Evolutionary conservation across 2,888 invertebrate species (phyloP), one percentile per base, ranked within the genome.

Genomic region (Pocota personata): DNA sequence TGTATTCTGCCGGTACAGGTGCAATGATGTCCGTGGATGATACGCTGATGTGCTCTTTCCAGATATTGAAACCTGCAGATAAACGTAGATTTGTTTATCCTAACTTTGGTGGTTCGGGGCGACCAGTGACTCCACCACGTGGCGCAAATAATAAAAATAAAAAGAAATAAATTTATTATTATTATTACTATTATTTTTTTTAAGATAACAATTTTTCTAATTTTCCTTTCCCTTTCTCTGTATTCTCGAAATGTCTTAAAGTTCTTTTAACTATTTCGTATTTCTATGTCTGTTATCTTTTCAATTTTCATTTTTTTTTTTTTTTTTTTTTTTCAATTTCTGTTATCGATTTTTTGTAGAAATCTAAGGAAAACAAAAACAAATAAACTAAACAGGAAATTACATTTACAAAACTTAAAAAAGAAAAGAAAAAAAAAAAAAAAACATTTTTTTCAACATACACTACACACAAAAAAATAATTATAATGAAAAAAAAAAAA

Each of bases 21-120:
- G 97, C 97, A 88, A 97, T 99, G 96, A 99, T 99, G 99, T 98
- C 98, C 35, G 99, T 99, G 87, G 99, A 99, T 94, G 99, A 99
- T 93, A 98, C 98, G 88, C 95, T 99, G 89, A 99, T 99, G 99
- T 99, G 99, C 95, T 99, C 99, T 93, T 99, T 99, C 95, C 96
- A 97, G 93, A 97, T 97, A 92, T 94, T 97, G 92, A 97, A 97
- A 94, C 99, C 99, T 91, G 99, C 99, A 84, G 99, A 99, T 94
- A 99, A 99, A 93, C 97, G 99, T 94, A 98, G 99, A 94, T 97
- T 97, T 93, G 96, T 97, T 89, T 98, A 99, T 93, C 97, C 97
- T 91, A 95, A 95, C 89, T 97, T 97, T 89, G 95, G 98, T 92
- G 98, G 97, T 93, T 96, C 98, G 91, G 98, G 98, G 91, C 95